A percentile compares a stretch with the other conserved stretches of the same genome.
Evolutionary conservation across 2,888 invertebrate genomes (phyloP).

Genomic region (Apantesis nais): DNA sequence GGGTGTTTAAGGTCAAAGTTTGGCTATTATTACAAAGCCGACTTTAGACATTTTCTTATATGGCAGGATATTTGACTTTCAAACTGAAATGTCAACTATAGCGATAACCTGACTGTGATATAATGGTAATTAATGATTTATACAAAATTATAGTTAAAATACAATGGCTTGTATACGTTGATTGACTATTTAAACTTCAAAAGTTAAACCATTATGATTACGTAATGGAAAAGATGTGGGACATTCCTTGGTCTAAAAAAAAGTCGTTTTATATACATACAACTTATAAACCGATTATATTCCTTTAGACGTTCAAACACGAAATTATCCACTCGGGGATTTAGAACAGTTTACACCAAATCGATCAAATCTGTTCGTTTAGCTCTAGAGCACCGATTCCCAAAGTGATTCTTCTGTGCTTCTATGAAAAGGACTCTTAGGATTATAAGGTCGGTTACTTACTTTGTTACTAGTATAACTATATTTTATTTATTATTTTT

Average conservation of each 20-base stretch:
- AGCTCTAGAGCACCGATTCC: background rate
- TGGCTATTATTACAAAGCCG: background rate
- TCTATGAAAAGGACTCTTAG: background rate
- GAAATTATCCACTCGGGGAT: background rate
- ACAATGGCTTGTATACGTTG: too few species aligned
- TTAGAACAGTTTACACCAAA: background rate
- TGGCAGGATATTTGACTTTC: background rate
- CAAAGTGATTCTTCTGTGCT: background rate
- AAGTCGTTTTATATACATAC: background rate
- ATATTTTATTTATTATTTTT: background rate
- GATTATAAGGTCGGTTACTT: background rate
- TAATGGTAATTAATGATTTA: background rate
- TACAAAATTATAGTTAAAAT: background rate
- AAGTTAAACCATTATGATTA: background rate
- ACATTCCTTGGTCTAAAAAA: too few species aligned
- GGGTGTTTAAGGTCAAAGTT: constrained; percentile 31
- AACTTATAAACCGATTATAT: background rate
- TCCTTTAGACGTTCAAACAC: background rate
- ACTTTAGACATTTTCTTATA: background rate
- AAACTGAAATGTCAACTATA: background rate
- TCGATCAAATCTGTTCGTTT: background rate
- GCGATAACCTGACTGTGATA: background rate
- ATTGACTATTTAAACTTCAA: background rate
- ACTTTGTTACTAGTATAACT: background rate
- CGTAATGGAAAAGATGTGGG: too few species aligned